phyloP scores from a whole-genome alignment of 2,113 vertebrate genomes.

The Polypterus senegalus region DNA sequence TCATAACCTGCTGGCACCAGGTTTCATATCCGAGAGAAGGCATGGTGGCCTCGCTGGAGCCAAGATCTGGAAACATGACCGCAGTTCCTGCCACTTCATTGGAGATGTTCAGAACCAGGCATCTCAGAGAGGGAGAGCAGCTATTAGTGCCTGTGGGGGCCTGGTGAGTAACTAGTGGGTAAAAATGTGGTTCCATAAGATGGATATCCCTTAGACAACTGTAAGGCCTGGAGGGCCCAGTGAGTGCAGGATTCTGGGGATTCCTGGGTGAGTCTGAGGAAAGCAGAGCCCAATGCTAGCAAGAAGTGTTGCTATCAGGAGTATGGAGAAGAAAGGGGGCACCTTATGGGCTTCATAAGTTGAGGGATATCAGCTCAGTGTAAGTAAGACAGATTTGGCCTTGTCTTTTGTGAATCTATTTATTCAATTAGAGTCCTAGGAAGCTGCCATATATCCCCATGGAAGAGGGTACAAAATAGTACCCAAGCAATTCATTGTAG shows the following conservation, averaged over 20 bases:
- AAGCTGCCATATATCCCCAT: too few relatives aligned
- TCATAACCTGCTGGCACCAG: conserved; percentile 60
- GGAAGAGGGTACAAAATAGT: too few relatives aligned
- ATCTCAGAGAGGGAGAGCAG: conserved; percentile 49
- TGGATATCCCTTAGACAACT: conserved; percentile 2
- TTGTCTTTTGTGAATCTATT: too few relatives aligned
- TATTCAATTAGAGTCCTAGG: too few relatives aligned
- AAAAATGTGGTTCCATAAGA: neutral
- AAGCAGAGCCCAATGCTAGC: too few relatives aligned
- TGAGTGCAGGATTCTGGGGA: conserved; percentile 7
- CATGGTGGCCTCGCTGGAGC: conserved; percentile 47
- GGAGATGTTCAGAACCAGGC: conserved; percentile 62
- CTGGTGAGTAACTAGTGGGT: conserved; percentile 61
- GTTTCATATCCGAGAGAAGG: conserved; percentile 70
- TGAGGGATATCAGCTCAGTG: too few relatives aligned
- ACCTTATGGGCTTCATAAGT: too few relatives aligned
- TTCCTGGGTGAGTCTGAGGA: neutral
- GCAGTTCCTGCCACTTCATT: conserved; percentile 64
- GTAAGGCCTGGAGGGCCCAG: conserved; percentile 6
- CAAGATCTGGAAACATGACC: conserved; percentile 27
- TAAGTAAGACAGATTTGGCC: too few relatives aligned
- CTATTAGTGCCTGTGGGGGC: conserved; percentile 79
- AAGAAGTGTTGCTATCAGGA: too few relatives aligned
- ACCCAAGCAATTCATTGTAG: too few relatives aligned
- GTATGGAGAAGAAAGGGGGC: too few relatives aligned